A percentile compares a stretch with the other conserved stretches of the same genome.
phyloP scores from a whole-genome alignment of 2,113 vertebrate genomes.

The Stigmatopora nigra region DNA sequence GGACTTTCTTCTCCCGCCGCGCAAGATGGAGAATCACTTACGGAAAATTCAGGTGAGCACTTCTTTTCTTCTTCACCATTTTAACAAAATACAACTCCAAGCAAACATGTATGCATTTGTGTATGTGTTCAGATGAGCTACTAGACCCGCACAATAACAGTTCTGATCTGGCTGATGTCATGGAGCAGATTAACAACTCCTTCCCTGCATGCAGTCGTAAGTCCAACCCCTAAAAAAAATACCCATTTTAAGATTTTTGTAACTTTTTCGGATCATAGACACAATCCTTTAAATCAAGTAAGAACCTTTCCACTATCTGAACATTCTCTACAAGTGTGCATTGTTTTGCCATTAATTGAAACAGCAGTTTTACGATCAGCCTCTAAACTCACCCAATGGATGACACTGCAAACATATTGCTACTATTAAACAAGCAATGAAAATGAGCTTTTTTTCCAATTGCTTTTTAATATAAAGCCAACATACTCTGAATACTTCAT shows the following conservation, averaged over 20 bases:
- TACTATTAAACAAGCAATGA: constrained; percentile 30
- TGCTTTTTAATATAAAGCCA: no score
- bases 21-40: constrained; percentile 70
- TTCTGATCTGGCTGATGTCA: constrained; percentile 88
- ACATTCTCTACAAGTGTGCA: background rate
- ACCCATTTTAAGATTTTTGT: background rate
- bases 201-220: constrained; percentile 91
- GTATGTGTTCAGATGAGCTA: constrained; percentile 74
- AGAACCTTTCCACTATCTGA: no score
- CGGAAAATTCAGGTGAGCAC: constrained; percentile 76
- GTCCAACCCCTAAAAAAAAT: constrained; percentile 48
- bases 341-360: background rate
- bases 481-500: no score
- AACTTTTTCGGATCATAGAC: no score
- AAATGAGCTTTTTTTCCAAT: background rate
- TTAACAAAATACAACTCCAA: background rate
- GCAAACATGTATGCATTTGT: constrained; percentile 15
- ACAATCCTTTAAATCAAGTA: no score
- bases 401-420: constrained; percentile 27
- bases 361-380: constrained; percentile 9
- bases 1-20: constrained; percentile 77
- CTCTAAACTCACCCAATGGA: constrained; percentile 12
- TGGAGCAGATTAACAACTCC: constrained; percentile 94
- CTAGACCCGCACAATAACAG: constrained; percentile 78
- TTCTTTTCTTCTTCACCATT: background rate